Percentiles rank a stretch among this genome's conserved stretches.
Evolutionary conservation across 1,140 invertebrate species (phyloP).

Genomic region (Trinorchestia longiramus): DNA sequence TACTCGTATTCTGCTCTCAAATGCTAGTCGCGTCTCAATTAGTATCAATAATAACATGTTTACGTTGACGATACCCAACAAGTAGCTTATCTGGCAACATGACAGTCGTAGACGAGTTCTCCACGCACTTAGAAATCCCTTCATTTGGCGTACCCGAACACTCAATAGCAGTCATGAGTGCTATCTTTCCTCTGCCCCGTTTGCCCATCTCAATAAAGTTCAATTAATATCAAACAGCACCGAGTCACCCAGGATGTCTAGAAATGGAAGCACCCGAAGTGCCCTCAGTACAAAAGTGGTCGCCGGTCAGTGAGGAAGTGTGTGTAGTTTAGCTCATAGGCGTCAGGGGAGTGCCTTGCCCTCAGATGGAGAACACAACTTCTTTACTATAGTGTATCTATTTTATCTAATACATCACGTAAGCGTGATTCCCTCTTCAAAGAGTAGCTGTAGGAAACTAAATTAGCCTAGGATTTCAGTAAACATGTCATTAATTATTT

Average conservation of each 20-base stretch:
- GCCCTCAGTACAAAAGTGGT: slow-evolving; percentile 39
- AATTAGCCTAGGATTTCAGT: not conserved
- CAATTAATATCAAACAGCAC: slow-evolving; percentile 54
- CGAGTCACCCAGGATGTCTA: slow-evolving; percentile 47
- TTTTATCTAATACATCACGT: not conserved
- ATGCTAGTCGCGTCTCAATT: not conserved
- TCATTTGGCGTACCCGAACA: not conserved
- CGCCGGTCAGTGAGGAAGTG: slow-evolving; percentile 17
- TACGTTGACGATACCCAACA: not conserved
- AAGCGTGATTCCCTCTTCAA: not conserved
- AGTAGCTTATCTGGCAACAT: not conserved
- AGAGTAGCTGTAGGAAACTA: not conserved
- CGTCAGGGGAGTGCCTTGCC: not conserved
- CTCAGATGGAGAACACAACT: not conserved
- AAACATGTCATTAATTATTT: not conserved
- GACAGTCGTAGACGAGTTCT: not conserved
- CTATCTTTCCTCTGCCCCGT: slow-evolving; percentile 35
- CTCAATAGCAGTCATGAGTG: slow-evolving; percentile 26
- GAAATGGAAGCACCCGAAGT: slow-evolving; percentile 37
- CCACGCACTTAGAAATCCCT: not conserved
- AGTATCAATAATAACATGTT: not conserved
- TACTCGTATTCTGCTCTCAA: not conserved
- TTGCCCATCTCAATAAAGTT: slow-evolving; percentile 51
- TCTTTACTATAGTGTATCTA: not conserved
- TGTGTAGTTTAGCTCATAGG: not conserved